Evolutionary conservation across 2,797 vertebrate species (phyloP).

Genomic region (Poeciliopsis presidionis): DNA sequence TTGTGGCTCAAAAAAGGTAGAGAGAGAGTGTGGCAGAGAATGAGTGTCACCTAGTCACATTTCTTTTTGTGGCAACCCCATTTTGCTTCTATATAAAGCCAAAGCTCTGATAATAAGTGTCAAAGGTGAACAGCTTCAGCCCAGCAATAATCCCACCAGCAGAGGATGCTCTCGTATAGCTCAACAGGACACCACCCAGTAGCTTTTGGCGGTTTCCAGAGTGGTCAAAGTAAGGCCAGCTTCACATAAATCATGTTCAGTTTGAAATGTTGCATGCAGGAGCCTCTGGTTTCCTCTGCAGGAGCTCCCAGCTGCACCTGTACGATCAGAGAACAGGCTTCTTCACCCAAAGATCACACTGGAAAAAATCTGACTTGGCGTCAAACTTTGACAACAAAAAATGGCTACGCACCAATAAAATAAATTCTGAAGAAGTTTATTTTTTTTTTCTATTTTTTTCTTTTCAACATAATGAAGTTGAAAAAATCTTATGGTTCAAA

Average conservation of each 20-base stretch:
- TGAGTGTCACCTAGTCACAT: background rate
- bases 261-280: slow-evolving; percentile 2
- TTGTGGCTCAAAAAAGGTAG: background rate
- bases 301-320: background rate
- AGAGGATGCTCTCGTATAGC: slow-evolving; percentile 46
- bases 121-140: background rate
- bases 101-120: background rate
- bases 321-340: background rate
- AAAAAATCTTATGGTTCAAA: background rate
- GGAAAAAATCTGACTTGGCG: background rate
- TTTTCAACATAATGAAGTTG: background rate
- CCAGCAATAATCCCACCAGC: slow-evolving; percentile 23
- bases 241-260: background rate
- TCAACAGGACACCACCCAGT: background rate
- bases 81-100: background rate
- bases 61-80: background rate
- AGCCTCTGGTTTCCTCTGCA: background rate
- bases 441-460: too few species aligned
- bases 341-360: background rate
- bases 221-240: background rate
- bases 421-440: background rate
- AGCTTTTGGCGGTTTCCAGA: background rate
- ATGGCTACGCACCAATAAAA: background rate
- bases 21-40: background rate
- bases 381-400: background rate